Evolutionary conservation across 2,797 vertebrate species (phyloP), one percentile per base, ranked within the genome.

Genomic region (Molothrus ater): DNA sequence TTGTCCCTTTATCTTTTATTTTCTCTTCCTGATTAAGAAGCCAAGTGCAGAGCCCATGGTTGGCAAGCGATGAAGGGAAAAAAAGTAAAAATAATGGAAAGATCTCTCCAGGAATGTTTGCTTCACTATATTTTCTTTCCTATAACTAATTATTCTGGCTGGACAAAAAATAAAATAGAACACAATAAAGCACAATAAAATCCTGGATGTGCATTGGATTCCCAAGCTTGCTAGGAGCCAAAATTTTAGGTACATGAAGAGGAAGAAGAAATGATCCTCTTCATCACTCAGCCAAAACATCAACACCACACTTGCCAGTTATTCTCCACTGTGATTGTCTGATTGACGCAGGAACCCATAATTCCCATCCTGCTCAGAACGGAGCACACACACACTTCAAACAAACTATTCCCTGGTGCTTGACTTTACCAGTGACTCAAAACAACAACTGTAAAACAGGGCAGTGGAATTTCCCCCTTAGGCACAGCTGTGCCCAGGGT

Each of bases 121-220:
- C 43, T 66, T 89, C 94, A 93, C 88, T 97, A 14, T 90, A 91
- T 95, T 97, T 95, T 96, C 90, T 96, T 96, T 97, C 95, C 95
- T 95, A 94, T 92, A 96, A 94, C 79, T 97, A 97, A 97, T 97
- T 97, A 82, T 95, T 96, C 87, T 97, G 93, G 92, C 93, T 94
- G 86, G 65, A 94, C 82, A 95, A 89, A 93, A 73, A 81, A 90
- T 92, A 95, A 96, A 90, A 94, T 84, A 89, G 36, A 81, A 59
- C 40, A 76, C 53, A 80, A 94, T 76, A 71, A 89, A 87, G 20
- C 38, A 66, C 63, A 81, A 94, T 92, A 89, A 64, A 80, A 84
- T 20, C 31, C 43, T 89, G 80, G 71, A 87, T 88, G 76, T 92
- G 48, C 57, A 21, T 51, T 86, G 59, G 36, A 43, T 92, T 95